phyloP scores from a whole-genome alignment of 2,888 invertebrate genomes.

The Mellilla xanthometata region DNA sequence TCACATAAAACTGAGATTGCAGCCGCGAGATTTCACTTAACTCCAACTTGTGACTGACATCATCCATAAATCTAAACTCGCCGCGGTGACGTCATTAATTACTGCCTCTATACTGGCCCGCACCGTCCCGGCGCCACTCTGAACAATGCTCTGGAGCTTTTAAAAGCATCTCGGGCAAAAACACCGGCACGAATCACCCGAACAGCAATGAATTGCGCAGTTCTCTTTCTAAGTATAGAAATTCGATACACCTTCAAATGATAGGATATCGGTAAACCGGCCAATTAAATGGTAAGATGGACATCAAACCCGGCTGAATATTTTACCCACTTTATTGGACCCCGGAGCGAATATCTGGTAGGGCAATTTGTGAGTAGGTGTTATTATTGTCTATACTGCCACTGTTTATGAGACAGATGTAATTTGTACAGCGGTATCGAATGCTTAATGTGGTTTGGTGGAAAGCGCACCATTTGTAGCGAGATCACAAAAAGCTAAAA shows the following conservation, averaged over 20 bases:
- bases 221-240: constrained; percentile 23
- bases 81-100: constrained; percentile 29
- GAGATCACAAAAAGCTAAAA: constrained; percentile 9
- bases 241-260: constrained; percentile 28
- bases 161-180: constrained; percentile 30
- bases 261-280: constrained; percentile 18
- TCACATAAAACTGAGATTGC: constrained; percentile 32
- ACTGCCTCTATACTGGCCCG: constrained; percentile 24
- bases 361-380: constrained; percentile 22
- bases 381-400: constrained; percentile 18
- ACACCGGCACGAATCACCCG: constrained; percentile 28
- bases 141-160: constrained; percentile 28
- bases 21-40: constrained; percentile 27
- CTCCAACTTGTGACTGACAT: constrained; percentile 23
- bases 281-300: constrained; percentile 26
- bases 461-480: neutral
- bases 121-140: constrained; percentile 31
- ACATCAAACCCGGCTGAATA: constrained; percentile 16
- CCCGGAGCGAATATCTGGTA: constrained; percentile 14
- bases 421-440: constrained; percentile 11
- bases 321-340: constrained; percentile 16
- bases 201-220: constrained; percentile 18
- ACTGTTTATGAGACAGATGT: constrained; percentile 22
- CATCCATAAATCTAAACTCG: constrained; percentile 23
- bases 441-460: constrained; percentile 7